A percentile compares a stretch with the other conserved stretches of the same genome.
phyloP scores from a whole-genome alignment of 2,797 vertebrate genomes.

The Sphenopsis melanotis region DNA sequence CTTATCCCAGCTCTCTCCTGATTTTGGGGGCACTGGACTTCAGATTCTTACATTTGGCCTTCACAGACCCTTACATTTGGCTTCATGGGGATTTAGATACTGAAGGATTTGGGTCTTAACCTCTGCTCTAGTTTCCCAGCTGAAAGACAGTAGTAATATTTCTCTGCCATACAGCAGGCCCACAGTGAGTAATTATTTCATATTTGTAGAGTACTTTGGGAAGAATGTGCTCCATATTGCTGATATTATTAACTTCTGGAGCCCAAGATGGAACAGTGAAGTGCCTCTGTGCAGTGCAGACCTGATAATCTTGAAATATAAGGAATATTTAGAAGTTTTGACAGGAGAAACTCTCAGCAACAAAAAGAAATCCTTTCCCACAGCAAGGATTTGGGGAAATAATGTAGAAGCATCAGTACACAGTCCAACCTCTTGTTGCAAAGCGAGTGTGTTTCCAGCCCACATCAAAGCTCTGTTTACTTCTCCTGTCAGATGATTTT shows the following conservation, averaged over 20 bases:
- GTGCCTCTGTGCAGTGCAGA: neutral
- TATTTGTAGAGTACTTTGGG: constrained; percentile 38
- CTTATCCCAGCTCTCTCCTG: neutral
- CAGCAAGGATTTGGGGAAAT: neutral
- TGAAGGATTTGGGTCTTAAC: constrained; percentile 3
- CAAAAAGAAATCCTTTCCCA: neutral
- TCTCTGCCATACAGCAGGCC: constrained; percentile 25
- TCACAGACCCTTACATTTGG: neutral
- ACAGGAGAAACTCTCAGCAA: neutral
- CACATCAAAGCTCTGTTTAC: neutral
- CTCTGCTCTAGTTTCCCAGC: constrained; percentile 21
- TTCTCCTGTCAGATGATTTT: neutral
- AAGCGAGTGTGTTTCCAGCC: neutral
- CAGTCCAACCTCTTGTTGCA: neutral
- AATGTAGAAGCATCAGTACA: neutral
- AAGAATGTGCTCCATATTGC: constrained; percentile 25
- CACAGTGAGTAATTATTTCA: constrained; percentile 35
- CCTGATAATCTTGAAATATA: neutral
- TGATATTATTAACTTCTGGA: constrained; percentile 31
- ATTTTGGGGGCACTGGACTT: neutral
- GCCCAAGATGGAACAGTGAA: neutral
- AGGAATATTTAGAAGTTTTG: neutral
- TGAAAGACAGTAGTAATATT: constrained; percentile 33
- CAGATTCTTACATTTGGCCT: neutral
- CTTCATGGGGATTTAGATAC: neutral